phyloP scores from a whole-genome alignment of 2,113 vertebrate genomes.

The Danio rerio region GRCz12tu NC_133184.1:26561001-26561500 shows the following conservation, averaged over 20 bases:
- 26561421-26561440: background rate
- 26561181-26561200: background rate
- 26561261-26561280: background rate
- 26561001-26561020: conserved; percentile 74
- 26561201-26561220: background rate
- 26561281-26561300: background rate
- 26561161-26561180: background rate
- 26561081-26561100: conserved; percentile 52
- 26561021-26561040: conserved; percentile 76
- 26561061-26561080: conserved; percentile 46
- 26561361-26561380: background rate
- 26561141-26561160: background rate
- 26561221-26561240: no score
- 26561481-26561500: background rate
- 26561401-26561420: conserved; percentile 34
- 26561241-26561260: no score
- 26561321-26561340: background rate
- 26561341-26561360: background rate
- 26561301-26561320: background rate
- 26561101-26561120: conserved; percentile 44
- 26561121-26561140: conserved; percentile 66
- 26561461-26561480: background rate
- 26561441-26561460: background rate
- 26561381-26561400: conserved; percentile 26
- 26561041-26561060: conserved; percentile 62